Percentiles rank a stretch among this genome's conserved stretches.
Conservation (phyloP, 2,113 vertebrate species). For the Pycnonotus jocosus region DNA sequence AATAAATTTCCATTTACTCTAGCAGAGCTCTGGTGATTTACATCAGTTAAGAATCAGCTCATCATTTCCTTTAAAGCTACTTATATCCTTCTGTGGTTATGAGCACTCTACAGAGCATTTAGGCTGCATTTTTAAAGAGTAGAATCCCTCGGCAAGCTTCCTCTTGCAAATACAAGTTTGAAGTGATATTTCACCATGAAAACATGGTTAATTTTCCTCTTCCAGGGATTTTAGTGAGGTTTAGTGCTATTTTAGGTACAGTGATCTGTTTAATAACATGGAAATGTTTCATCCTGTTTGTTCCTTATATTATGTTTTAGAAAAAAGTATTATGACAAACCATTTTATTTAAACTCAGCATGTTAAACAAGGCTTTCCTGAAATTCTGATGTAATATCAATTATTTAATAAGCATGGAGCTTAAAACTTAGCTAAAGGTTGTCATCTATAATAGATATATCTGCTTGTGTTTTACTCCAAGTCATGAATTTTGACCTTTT, state of each 20-base stretch:
- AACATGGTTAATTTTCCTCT: background rate
- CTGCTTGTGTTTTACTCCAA: background rate
- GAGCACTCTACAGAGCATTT: background rate
- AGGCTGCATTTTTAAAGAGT: slow-evolving; percentile 7
- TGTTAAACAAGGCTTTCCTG: background rate
- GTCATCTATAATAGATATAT: background rate
- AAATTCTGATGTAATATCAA: background rate
- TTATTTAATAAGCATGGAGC: slow-evolving; percentile 1
- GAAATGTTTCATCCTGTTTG: background rate
- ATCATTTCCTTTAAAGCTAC: slow-evolving; percentile 52
- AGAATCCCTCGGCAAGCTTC: background rate
- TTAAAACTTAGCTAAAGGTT: slow-evolving; percentile 21
- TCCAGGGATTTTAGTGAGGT: background rate
- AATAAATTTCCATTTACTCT: slow-evolving; percentile 38
- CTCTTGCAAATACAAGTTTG: background rate
- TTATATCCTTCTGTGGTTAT: slow-evolving; percentile 46
- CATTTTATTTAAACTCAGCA: background rate
- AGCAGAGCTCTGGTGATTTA: slow-evolving; percentile 43
- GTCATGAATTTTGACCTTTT: background rate
- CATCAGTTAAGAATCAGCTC: slow-evolving; percentile 47
- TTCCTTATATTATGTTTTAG: background rate
- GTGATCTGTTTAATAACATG: background rate
- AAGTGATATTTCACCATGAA: background rate
- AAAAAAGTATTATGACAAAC: background rate
- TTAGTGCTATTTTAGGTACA: background rate